Evolutionary conservation across 1,140 invertebrate species (phyloP).

Genomic region (Cephus cinctus): DNA sequence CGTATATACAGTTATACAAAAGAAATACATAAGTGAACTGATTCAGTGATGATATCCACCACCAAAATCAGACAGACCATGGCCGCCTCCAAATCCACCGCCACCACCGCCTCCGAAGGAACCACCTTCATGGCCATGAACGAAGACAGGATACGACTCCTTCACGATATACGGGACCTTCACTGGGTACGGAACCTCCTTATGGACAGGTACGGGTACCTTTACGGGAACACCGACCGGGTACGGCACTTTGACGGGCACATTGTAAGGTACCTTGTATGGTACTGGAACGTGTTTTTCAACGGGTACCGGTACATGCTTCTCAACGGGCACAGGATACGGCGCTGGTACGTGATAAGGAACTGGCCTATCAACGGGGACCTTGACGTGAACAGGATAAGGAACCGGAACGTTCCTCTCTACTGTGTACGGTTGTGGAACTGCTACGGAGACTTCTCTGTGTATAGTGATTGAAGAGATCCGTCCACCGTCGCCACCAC

Average conservation of each 20-base stretch:
- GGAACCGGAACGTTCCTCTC: slow-evolving; percentile 50
- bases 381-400: slow-evolving; percentile 45
- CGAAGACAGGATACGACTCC: slow-evolving; percentile 60
- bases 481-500: slow-evolving; percentile 36
- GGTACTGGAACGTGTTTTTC: slow-evolving; percentile 57
- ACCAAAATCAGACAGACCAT: slow-evolving; percentile 19
- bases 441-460: slow-evolving; percentile 51
- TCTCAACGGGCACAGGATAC: slow-evolving; percentile 60
- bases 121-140: slow-evolving; percentile 31
- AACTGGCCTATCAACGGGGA: slow-evolving; percentile 58
- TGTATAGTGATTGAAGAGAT: slow-evolving; percentile 53
- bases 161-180: slow-evolving; percentile 56
- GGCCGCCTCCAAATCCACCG: slow-evolving; percentile 14
- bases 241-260: slow-evolving; percentile 52
- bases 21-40: background rate
- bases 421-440: slow-evolving; percentile 51
- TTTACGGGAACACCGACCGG: slow-evolving; percentile 44
- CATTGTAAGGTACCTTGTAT: slow-evolving; percentile 60
- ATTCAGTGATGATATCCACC: slow-evolving; percentile 27
- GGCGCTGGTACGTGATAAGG: slow-evolving; percentile 59
- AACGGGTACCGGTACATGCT: slow-evolving; percentile 58
- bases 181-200: slow-evolving; percentile 46
- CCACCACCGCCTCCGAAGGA: slow-evolving; percentile 13
- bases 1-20: background rate
- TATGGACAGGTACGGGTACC: slow-evolving; percentile 38